Evolutionary conservation across 2,888 invertebrate genomes (phyloP).

Genomic region (Aspidiotus rigidus): DNA sequence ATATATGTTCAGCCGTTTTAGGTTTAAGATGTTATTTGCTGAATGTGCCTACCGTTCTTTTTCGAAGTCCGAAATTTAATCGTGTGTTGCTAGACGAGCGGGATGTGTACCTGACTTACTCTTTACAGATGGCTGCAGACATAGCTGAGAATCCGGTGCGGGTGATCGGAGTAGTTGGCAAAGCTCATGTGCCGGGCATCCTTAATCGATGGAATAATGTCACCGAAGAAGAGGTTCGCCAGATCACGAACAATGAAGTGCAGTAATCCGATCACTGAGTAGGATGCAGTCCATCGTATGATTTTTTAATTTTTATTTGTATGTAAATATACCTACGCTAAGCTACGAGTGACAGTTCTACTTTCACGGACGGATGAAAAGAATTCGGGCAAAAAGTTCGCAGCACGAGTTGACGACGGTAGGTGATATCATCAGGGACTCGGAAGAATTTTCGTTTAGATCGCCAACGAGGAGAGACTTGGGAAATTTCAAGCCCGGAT

Average conservation of each 20-base stretch:
- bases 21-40: slow-evolving; percentile 24
- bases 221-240: slow-evolving; percentile 17
- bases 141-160: slow-evolving; percentile 11
- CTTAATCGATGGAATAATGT: slow-evolving; percentile 19
- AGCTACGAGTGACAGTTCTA: too few species aligned
- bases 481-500: too few species aligned
- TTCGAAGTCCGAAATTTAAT: slow-evolving; percentile 23
- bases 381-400: too few species aligned
- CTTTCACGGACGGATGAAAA: too few species aligned
- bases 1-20: slow-evolving; percentile 23
- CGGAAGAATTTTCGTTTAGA: too few species aligned
- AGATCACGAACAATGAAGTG: slow-evolving; percentile 22
- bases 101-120: slow-evolving; percentile 31
- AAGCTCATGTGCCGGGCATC: slow-evolving; percentile 30
- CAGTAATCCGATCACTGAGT: neutral
- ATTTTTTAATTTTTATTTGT: too few species aligned
- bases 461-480: too few species aligned
- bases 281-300: neutral
- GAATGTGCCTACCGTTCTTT: slow-evolving; percentile 28
- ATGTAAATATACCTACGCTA: too few species aligned
- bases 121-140: slow-evolving; percentile 26
- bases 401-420: too few species aligned
- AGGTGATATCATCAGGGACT: too few species aligned
- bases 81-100: slow-evolving; percentile 27
- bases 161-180: slow-evolving; percentile 28